Base-by-base conservation (phyloP, 2,888 invertebrate species). In the Clunio marinus region DNA sequence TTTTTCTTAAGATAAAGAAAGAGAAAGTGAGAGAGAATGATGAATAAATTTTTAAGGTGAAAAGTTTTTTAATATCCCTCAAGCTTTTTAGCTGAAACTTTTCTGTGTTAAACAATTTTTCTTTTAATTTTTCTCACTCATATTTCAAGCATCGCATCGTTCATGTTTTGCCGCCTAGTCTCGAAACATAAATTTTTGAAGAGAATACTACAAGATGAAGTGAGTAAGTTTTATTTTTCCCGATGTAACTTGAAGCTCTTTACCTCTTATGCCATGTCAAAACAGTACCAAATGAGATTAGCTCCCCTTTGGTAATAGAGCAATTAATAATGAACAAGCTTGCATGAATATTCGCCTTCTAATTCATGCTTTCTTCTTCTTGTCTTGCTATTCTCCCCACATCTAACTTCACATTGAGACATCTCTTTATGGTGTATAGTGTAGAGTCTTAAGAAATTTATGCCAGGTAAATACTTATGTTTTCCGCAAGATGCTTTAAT, bases 41-140 rank as follows among this genome's bases (percentile, higher is more conserved):
- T n/a, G 35, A 60, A 60, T 2, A 35, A 37, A 37, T 35, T 62
- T 62, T 62, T 62, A 41, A 62, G 62, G 62, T 62, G 62, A 28
- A 45, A 63, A 63, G 27, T 63, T 63, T 63, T 63, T 46, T 17
- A 46, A 60, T 60, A 60, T 60, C 60, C 60, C 60, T 24, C 37
- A 60, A 60, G 60, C 60, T 60, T 15, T 24, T 37, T 17, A 17
- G 51, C 41, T 15, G 17, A 17, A 51, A 7, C 17, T 60, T 35
- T 60, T 20, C 17, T 37, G n/a, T 37, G 20, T 60, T 7, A 15
- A 25, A 58, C 25, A 27, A 27, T 58, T 27, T 58, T 27, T 27
- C 22, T 24, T 28, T 28, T 57, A 24, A 57, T 25, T 57, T 20
- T 22, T 41, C n/a, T 3, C 41, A 41, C 15, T 41, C 10, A 41